phyloP scores from a whole-genome alignment of 2,888 invertebrate species.

The Drosophila monieri region DNA sequence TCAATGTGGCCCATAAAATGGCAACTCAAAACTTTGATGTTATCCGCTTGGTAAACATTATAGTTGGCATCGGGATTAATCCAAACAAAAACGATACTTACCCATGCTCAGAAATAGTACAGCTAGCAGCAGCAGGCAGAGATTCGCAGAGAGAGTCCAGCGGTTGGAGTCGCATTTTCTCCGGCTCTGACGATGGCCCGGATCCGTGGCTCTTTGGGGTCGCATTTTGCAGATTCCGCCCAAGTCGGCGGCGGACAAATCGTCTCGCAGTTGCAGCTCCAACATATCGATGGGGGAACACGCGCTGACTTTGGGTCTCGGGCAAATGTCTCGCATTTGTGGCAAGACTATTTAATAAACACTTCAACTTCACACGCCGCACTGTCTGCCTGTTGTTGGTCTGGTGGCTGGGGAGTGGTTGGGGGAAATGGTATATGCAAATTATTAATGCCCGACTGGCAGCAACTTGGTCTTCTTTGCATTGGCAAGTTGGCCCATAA shows the following conservation, averaged over 20 bases:
- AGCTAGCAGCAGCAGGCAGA: slow-evolving; percentile 47
- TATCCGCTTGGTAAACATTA: slow-evolving; percentile 20
- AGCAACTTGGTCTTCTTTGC: slow-evolving; percentile 25
- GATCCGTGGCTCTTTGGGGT: slow-evolving; percentile 34
- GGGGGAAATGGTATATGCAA: slow-evolving; percentile 39
- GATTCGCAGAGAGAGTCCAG: slow-evolving; percentile 33
- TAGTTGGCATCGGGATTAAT: slow-evolving; percentile 11
- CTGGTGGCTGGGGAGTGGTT: slow-evolving; percentile 24
- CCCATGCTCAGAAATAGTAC: slow-evolving; percentile 44
- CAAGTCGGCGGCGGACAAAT: slow-evolving; percentile 43
- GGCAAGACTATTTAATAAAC: slow-evolving; percentile 69
- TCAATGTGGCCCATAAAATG: slow-evolving; percentile 1
- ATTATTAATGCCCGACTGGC: slow-evolving; percentile 54
- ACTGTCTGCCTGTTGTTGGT: slow-evolving; percentile 36
- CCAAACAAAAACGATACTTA: slow-evolving; percentile 46
- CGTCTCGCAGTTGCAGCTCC: slow-evolving; percentile 47
- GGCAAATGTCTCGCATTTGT: slow-evolving; percentile 58
- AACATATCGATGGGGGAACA: slow-evolving; percentile 40
- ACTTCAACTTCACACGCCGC: slow-evolving; percentile 66
- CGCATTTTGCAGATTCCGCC: slow-evolving; percentile 45
- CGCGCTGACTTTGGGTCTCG: slow-evolving; percentile 2
- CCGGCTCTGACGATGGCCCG: slow-evolving; percentile 30
- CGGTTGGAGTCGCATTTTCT: slow-evolving; percentile 13
- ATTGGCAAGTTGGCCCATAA: slow-evolving; percentile 54
- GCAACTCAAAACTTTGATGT: slow-evolving; percentile 17